Evolutionary conservation across 2,888 invertebrate genomes (phyloP).

Genomic region (Coelogynopora nodosa): DNA sequence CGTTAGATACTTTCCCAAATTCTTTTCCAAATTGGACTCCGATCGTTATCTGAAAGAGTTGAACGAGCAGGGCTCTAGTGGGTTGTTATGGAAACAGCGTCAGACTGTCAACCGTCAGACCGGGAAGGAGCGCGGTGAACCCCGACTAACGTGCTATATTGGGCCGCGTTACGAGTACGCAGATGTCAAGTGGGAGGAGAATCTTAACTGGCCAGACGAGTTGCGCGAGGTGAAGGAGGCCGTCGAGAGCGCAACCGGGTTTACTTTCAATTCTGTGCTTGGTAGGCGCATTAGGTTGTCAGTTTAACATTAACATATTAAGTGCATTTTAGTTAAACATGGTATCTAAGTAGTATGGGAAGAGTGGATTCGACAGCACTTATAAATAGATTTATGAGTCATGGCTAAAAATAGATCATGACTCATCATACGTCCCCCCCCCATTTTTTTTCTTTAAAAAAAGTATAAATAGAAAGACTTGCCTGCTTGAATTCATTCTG

Average conservation of each 20-base stretch:
- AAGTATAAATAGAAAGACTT: too few species aligned
- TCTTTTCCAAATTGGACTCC: background rate
- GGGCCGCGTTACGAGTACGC: slow-evolving; percentile 39
- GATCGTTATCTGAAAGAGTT: background rate
- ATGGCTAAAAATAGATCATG: too few species aligned
- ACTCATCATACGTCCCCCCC: too few species aligned
- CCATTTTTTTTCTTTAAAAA: background rate
- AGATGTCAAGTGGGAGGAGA: slow-evolving; percentile 33
- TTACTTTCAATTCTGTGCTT: slow-evolving; percentile 32
- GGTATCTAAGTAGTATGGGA: background rate
- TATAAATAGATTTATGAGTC: background rate
- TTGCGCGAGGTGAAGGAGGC: slow-evolving; percentile 38
- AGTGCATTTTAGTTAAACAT: background rate
- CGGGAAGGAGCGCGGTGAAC: slow-evolving; percentile 33
- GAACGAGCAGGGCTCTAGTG: background rate
- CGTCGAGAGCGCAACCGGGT: slow-evolving; percentile 26
- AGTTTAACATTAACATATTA: background rate
- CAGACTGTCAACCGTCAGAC: background rate
- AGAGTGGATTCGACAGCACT: background rate
- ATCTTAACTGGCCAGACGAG: slow-evolving; percentile 32
- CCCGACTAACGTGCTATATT: slow-evolving; percentile 38
- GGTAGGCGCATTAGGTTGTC: background rate
- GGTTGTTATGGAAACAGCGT: background rate
- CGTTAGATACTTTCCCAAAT: background rate
- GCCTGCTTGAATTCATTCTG: too few species aligned